Conservation (phyloP, 2,113 vertebrate species). For the Cisticola juncidis region DNA sequence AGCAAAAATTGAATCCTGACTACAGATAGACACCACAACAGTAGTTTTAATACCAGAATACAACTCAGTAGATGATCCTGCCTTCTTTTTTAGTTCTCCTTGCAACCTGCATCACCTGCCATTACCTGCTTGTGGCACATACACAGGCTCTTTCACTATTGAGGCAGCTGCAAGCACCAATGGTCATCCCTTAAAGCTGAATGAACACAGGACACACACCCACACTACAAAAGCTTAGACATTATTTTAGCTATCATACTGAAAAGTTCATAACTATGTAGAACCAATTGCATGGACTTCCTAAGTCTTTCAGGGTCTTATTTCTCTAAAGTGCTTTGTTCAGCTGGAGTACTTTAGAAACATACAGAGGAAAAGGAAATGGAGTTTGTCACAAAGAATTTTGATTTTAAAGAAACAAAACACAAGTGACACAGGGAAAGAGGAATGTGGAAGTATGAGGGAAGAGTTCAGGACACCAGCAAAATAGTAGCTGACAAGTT, state of each 20-base stretch:
- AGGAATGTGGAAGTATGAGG: neutral
- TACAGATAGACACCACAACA: neutral
- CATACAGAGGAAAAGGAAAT: neutral
- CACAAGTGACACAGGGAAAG: fast-evolving
- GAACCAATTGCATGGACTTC: neutral
- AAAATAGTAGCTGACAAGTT: neutral
- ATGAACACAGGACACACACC: neutral
- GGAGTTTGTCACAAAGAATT: neutral
- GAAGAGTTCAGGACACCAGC: neutral
- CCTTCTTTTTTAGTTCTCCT: neutral
- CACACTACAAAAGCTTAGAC: neutral
- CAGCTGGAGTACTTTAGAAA: neutral
- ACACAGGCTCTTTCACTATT: neutral
- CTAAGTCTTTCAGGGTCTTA: neutral
- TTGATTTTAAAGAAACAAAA: neutral
- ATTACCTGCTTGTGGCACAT: neutral
- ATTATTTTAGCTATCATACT: neutral
- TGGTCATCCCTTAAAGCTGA: neutral
- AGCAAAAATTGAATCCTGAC: neutral
- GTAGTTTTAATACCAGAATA: neutral
- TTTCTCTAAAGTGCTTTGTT: neutral
- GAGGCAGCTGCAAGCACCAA: neutral
- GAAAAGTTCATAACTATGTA: neutral
- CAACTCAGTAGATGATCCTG: neutral
- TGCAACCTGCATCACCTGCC: neutral